Evolutionary conservation across 2,113 vertebrate species (phyloP).

Genomic region (Micronisus gabar): DNA sequence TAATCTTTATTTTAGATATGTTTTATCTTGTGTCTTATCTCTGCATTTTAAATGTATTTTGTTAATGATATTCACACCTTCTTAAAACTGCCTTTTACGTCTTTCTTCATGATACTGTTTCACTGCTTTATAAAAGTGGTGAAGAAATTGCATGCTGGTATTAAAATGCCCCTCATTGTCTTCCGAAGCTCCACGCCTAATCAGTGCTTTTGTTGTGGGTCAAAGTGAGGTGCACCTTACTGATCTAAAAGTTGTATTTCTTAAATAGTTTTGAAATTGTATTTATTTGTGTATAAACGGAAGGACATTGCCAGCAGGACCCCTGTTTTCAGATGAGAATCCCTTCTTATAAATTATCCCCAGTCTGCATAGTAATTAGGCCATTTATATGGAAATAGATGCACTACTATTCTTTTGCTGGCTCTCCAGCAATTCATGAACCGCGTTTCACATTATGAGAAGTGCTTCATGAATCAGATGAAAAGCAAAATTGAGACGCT

Average conservation of each 20-base stretch:
- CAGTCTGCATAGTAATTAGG: conserved; percentile 25
- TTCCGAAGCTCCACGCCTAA: background rate
- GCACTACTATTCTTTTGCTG: background rate
- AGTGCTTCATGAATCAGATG: conserved; percentile 34
- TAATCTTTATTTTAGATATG: background rate
- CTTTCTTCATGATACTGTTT: background rate
- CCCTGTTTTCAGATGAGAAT: background rate
- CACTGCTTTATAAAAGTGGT: background rate
- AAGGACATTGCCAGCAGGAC: conserved; percentile 3
- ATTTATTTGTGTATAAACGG: conserved; percentile 18
- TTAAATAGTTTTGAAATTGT: background rate
- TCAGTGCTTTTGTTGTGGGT: background rate
- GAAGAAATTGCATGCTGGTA: background rate
- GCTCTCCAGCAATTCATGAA: conserved; percentile 39
- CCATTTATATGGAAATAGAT: conserved; percentile 55
- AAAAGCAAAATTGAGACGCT: conserved; percentile 10
- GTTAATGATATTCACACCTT: background rate
- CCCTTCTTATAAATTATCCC: conserved; percentile 16
- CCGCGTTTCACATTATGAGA: background rate
- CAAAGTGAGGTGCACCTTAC: background rate
- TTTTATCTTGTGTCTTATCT: background rate
- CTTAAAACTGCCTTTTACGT: background rate
- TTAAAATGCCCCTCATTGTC: background rate
- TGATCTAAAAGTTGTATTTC: background rate
- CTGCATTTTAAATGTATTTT: background rate